Conservation (phyloP, 2,797 vertebrate genomes). For the Protonibea diacanthus region DNA sequence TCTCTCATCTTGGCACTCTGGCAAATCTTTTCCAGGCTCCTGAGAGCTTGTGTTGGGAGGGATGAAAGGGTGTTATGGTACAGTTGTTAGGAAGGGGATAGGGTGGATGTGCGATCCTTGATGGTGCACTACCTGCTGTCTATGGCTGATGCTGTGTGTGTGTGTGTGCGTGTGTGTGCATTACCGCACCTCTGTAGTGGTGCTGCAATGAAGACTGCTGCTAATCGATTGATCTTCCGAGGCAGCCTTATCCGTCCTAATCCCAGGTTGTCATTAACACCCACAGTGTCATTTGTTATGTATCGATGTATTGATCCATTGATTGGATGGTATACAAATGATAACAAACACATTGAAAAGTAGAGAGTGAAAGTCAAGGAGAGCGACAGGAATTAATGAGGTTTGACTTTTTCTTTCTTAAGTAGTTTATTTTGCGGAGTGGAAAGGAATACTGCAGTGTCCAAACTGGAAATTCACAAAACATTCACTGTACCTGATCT, state of each 20-base stretch:
- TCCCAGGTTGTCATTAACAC: constrained; percentile 84
- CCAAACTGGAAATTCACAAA: constrained; percentile 24
- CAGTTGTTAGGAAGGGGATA: constrained; percentile 60
- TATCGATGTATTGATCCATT: constrained; percentile 85
- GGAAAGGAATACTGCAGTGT: neutral
- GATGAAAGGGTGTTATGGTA: constrained; percentile 69
- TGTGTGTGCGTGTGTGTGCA: constrained; percentile 15
- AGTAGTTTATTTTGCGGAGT: constrained; percentile 34
- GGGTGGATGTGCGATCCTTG: constrained; percentile 34
- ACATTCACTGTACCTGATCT: constrained; percentile 22
- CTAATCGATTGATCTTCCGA: constrained; percentile 75
- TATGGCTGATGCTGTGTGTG: constrained; percentile 35
- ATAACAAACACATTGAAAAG: constrained; percentile 78
- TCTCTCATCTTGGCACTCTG: constrained; percentile 74
- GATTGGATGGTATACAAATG: constrained; percentile 81
- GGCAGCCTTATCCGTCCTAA: constrained; percentile 84
- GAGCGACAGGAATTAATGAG: constrained; percentile 72
- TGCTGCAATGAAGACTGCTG: constrained; percentile 35
- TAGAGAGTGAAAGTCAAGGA: constrained; percentile 72
- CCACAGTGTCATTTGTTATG: constrained; percentile 83
- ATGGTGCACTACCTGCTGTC: constrained; percentile 41
- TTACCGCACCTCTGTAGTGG: constrained; percentile 35
- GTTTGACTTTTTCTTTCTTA: constrained; percentile 60
- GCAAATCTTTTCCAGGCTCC: constrained; percentile 74
- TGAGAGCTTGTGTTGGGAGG: constrained; percentile 50